phyloP scores from a whole-genome alignment of 2,797 vertebrate genomes.

The Peromyscus eremicus region DNA sequence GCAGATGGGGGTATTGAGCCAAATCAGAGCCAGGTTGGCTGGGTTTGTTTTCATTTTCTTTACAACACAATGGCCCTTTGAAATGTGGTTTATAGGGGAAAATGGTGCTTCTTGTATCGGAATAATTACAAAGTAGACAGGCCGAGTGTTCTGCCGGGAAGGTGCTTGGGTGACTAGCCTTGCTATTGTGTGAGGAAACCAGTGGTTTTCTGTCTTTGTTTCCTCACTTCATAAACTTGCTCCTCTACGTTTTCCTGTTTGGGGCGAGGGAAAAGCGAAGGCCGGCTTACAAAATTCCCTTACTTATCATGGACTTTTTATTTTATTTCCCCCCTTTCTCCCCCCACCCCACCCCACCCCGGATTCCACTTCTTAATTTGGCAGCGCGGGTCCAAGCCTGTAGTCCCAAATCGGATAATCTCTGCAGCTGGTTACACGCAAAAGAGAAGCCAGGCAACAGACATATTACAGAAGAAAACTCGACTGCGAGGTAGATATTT shows the following conservation, averaged over 20 bases:
- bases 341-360: slow-evolving; percentile 56
- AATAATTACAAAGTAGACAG: slow-evolving; percentile 77
- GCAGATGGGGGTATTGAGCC: slow-evolving; percentile 73
- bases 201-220: slow-evolving; percentile 81
- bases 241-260: slow-evolving; percentile 79
- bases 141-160: slow-evolving; percentile 72
- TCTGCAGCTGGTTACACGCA: slow-evolving; percentile 86
- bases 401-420: slow-evolving; percentile 86
- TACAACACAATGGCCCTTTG: slow-evolving; percentile 67
- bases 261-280: slow-evolving; percentile 73
- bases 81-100: slow-evolving; percentile 64
- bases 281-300: slow-evolving; percentile 78
- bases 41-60: slow-evolving; percentile 78
- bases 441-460: slow-evolving; percentile 85
- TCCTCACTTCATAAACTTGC: slow-evolving; percentile 85
- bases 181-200: slow-evolving; percentile 78
- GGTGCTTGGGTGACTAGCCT: slow-evolving; percentile 72
- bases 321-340: slow-evolving; percentile 66
- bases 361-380: slow-evolving; percentile 88
- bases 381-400: slow-evolving; percentile 86
- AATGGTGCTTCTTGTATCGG: slow-evolving; percentile 74
- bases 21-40: slow-evolving; percentile 72
- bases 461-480: slow-evolving; percentile 85
- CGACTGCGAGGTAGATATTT: slow-evolving; percentile 87
- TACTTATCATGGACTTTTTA: slow-evolving; percentile 80